Evolutionary conservation across 2,113 vertebrate species (phyloP).

Genomic region (Tragulus kanchil): DNA sequence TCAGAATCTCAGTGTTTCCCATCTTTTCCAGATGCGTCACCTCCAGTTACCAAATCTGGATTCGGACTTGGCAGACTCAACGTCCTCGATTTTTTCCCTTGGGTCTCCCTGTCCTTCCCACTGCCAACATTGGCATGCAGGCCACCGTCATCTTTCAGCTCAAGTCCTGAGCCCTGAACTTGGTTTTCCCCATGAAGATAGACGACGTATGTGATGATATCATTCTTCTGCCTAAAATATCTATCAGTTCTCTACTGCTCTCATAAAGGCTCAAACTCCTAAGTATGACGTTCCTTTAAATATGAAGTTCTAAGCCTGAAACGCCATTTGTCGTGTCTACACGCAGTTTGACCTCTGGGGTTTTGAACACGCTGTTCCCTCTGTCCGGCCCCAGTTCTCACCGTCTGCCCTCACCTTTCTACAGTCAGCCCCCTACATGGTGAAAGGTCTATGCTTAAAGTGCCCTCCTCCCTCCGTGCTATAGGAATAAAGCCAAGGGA

Average conservation of each 20-base stretch:
- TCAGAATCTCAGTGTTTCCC: neutral
- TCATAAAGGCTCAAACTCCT: neutral
- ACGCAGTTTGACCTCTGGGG: neutral
- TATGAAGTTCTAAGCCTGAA: neutral
- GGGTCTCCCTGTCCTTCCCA: neutral
- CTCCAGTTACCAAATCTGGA: neutral
- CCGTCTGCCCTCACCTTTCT: neutral
- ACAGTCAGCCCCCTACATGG: neutral
- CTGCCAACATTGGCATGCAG: rapidly evolving
- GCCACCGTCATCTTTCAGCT: neutral
- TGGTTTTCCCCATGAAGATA: neutral
- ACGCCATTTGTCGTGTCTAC: neutral
- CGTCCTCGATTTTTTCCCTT: neutral
- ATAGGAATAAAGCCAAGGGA: neutral
- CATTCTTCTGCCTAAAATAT: neutral
- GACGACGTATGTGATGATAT: too few relatives aligned
- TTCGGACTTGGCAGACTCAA: neutral
- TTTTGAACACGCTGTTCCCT: neutral
- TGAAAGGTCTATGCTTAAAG: neutral
- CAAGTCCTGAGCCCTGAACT: neutral
- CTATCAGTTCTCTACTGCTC: neutral
- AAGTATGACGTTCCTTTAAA: neutral
- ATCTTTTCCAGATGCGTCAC: neutral
- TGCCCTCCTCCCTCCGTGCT: neutral
- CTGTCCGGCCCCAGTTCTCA: neutral